Evolutionary conservation across 2,113 vertebrate genomes (phyloP).

Genomic region (Prinia subflava): DNA sequence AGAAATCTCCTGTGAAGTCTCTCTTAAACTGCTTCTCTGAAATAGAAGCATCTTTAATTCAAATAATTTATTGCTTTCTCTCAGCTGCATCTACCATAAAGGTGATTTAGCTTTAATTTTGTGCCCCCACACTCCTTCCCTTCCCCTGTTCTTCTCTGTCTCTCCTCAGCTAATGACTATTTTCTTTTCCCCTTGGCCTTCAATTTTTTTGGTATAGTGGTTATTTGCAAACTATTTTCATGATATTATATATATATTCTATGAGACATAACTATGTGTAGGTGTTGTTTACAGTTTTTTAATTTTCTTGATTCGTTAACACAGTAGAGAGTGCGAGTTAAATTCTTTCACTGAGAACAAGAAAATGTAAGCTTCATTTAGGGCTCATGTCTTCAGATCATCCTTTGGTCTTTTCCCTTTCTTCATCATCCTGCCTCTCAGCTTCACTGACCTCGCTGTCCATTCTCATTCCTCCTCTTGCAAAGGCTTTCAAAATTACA

Average conservation of each 20-base stretch:
- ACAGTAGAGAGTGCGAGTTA: not conserved
- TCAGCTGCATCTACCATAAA: not conserved
- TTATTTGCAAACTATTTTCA: not conserved
- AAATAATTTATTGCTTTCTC: not conserved
- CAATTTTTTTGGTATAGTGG: not conserved
- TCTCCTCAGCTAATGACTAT: not conserved
- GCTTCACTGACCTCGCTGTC: not conserved
- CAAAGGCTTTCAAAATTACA: not conserved
- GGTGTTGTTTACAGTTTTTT: not conserved
- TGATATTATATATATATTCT: not conserved
- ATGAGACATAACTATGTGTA: not conserved
- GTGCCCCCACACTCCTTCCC: not conserved
- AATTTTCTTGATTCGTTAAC: not conserved
- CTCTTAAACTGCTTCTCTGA: not conserved
- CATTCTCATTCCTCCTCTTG: not conserved
- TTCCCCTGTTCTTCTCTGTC: not conserved
- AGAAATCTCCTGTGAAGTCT: not conserved
- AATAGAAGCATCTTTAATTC: not conserved
- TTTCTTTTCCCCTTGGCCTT: not conserved
- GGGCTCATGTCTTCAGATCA: not conserved
- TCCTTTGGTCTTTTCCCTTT: not conserved
- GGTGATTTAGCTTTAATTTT: not conserved
- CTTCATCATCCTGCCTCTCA: not conserved
- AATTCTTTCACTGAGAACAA: not conserved
- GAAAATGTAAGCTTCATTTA: not conserved